Evolutionary conservation across 2,797 vertebrate species (phyloP).

Genomic region (Anableps anableps): DNA sequence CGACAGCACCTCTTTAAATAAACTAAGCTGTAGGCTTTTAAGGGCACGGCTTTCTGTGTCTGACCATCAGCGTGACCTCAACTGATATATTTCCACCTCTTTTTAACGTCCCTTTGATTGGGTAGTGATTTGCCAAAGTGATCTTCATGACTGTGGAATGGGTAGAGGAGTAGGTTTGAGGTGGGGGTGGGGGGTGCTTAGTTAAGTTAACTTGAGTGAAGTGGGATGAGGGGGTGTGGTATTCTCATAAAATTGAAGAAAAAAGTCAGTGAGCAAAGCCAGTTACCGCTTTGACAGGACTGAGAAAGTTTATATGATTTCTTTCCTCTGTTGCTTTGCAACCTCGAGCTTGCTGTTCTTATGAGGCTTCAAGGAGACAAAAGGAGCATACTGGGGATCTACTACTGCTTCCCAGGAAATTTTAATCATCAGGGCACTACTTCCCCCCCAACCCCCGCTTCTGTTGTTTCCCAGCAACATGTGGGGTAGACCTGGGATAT

Average conservation of each 20-base stretch:
- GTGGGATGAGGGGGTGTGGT: background rate
- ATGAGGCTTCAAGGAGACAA: conserved; percentile 70
- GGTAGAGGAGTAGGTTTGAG: conserved; percentile 6
- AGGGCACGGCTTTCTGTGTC: conserved; percentile 46
- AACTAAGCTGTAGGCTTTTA: conserved; percentile 54
- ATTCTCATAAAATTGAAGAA: conserved; percentile 55
- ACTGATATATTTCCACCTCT: conserved; percentile 58
- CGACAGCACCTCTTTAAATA: conserved; percentile 64
- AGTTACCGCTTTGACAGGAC: conserved; percentile 68
- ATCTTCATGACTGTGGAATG: conserved; percentile 26
- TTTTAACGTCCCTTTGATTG: conserved; percentile 51
- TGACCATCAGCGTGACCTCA: conserved; percentile 44
- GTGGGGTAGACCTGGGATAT: conserved; percentile 69
- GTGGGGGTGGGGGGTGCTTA: conserved; percentile 11
- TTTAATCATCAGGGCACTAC: conserved; percentile 78
- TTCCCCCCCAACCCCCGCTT: conserved; percentile 36
- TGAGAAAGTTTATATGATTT: conserved; percentile 68
- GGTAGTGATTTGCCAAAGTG: conserved; percentile 53
- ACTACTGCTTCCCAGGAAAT: conserved; percentile 73
- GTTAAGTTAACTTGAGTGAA: background rate
- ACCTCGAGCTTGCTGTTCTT: conserved; percentile 52
- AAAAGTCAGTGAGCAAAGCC: conserved; percentile 73
- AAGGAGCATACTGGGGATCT: conserved; percentile 67
- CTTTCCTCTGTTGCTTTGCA: conserved; percentile 33
- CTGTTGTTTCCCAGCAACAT: conserved; percentile 79